Evolutionary conservation across 2,888 invertebrate genomes (phyloP).

Genomic region (Epistrophella euchroma): DNA sequence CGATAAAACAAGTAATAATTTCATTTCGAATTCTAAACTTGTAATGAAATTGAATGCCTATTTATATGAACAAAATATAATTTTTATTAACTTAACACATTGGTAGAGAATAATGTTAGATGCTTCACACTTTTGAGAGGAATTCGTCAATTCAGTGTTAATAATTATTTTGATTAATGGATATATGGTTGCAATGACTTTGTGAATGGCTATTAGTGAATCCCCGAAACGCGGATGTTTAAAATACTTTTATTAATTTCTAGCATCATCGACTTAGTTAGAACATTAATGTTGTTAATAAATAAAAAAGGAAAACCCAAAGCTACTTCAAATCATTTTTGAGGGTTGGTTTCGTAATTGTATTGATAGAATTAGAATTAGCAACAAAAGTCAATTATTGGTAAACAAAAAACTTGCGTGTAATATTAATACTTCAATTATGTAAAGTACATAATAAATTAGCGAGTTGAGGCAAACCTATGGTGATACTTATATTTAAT

Average conservation of each 20-base stretch:
- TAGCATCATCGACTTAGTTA: background rate
- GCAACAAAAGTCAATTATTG: background rate
- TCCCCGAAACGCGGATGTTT: constrained; percentile 40
- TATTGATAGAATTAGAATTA: background rate
- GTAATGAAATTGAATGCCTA: constrained; percentile 28
- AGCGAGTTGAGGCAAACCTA: background rate
- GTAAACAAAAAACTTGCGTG: background rate
- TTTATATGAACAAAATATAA: constrained; percentile 44
- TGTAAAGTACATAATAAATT: background rate
- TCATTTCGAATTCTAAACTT: constrained; percentile 50
- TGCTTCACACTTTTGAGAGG: constrained; percentile 8
- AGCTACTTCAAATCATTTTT: background rate
- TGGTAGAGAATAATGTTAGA: constrained; percentile 19
- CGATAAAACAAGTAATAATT: constrained; percentile 29
- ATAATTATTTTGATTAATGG: background rate
- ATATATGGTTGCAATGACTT: constrained; percentile 2
- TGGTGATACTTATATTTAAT: background rate
- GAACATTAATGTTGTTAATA: background rate
- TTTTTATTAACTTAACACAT: constrained; percentile 39
- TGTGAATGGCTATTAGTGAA: constrained; percentile 1
- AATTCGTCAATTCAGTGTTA: constrained; percentile 8
- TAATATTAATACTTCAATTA: background rate
- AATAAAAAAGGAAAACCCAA: background rate
- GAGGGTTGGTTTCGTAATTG: background rate
- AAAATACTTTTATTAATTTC: background rate